These are phyloP conservation scores for Thalpophila matura DNA, from an alignment of 2,888 invertebrate genomes.

Conservation along the genomic window DNA sequence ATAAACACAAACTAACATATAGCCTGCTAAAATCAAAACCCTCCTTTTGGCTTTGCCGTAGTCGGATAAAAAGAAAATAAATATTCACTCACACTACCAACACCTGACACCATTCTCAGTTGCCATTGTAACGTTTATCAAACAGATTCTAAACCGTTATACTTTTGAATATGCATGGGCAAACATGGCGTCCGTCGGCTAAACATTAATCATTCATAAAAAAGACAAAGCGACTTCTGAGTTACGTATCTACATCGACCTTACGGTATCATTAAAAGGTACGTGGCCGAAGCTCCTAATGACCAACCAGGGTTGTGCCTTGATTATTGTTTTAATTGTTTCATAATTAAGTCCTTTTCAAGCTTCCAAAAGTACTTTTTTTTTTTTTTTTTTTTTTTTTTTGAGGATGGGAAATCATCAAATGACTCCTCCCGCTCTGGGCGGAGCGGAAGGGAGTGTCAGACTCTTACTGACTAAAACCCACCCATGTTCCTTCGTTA, in stretches of 20 bases:
- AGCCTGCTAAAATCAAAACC: no score
- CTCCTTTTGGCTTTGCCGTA: no score
- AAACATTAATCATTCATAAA: slow-evolving; percentile 89
- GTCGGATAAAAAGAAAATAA: neutral
- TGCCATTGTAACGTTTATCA: slow-evolving; percentile 67
- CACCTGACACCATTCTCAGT: slow-evolving; percentile 42
- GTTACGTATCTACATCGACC: slow-evolving; percentile 84
- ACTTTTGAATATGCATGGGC: slow-evolving; percentile 82
- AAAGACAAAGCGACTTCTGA: slow-evolving; percentile 87
- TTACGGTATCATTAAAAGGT: slow-evolving; percentile 79
- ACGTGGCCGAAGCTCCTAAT: slow-evolving; percentile 77
- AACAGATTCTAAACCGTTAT: slow-evolving; percentile 67
- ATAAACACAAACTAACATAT: no score
- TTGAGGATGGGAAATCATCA: no score
- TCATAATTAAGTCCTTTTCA: no score
- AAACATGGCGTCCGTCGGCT: slow-evolving; percentile 69
- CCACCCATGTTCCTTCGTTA: no score
- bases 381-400: no score
- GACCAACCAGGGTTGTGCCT: slow-evolving; percentile 65
- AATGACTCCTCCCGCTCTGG: no score
- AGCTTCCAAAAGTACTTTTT: no score
- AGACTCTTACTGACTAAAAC: no score
- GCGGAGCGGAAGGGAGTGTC: no score
- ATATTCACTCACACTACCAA: neutral
- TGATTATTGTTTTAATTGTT: neutral